Base-by-base conservation (phyloP, 2,888 invertebrate species). In the Tanytarsus gracilentus region DNA sequence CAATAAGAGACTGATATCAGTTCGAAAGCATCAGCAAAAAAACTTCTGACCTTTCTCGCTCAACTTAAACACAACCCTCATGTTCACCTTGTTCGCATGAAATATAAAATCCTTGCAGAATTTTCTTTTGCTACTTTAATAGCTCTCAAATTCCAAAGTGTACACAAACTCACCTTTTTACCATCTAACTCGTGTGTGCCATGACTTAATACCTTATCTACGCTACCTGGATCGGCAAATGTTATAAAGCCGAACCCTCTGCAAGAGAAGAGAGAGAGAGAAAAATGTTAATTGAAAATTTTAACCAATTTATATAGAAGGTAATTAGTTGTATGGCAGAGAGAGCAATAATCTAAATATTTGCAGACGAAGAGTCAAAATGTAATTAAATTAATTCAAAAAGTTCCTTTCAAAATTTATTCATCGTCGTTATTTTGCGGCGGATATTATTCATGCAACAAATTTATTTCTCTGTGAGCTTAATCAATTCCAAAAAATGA, bases 241-340 rank as follows among this genome's bases (percentile, higher is more conserved):
- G 98, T 99, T 80, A 99, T 95, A 83, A 99, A 99, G 73, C 99
- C 99, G 77, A 99, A 99, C 74, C 98, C 98, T 83, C 96, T 96
- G 86, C 65, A 83, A 83, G 59, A 52, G 62, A 61, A 62, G 16
- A 53, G 44, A 27, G 39, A 49, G 9, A 44, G 26, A 18, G 48
- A 26, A 40, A 53, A 29, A 39, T 27, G 51, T 25, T 44, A 33
- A 36, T 50, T 39, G 21, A 44, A 52, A 29, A 25, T 9, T 30
- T 30, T 30, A 11, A 11, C 3, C 9, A 30, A 33, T 60, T 49
- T 18, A 44, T 26, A 53, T 8, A 44, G 39, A n/a, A n/a, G n/a
- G n/a, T 33, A 33, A 33, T 33, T 33, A 33, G n/a, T 4, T 33
- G 33, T 11, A 29, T 29, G 7, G 5, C 29, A 7, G 7, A 7